Evolutionary conservation across 2,113 vertebrate genomes (phyloP).

Genomic region (Thryonomys swinderianus): DNA sequence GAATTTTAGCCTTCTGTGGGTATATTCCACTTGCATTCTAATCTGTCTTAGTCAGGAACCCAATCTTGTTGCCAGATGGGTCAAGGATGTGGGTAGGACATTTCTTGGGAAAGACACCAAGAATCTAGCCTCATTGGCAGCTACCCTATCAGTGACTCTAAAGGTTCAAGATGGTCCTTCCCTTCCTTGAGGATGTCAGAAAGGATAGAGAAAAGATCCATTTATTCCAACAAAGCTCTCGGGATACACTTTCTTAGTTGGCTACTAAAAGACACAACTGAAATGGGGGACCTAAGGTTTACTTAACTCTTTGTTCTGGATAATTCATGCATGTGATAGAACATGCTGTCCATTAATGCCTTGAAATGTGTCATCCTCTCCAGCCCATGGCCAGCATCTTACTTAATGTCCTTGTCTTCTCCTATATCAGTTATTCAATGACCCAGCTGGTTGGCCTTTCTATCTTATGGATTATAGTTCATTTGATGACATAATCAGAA

Average conservation of each 20-base stretch:
- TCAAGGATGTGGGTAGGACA: not conserved
- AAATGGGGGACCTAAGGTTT: not conserved
- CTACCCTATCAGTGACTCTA: not conserved
- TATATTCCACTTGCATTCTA: not conserved
- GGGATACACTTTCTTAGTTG: not conserved
- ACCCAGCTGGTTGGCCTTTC: not conserved
- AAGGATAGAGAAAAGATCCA: not conserved
- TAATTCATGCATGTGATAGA: not conserved
- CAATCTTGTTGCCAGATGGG: not conserved
- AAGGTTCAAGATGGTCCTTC: not conserved
- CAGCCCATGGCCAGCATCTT: fast-evolving
- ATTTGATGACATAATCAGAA: not conserved
- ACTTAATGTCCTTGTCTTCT: not conserved
- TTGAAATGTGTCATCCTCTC: not conserved
- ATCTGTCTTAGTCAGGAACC: not conserved
- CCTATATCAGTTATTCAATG: fast-evolving
- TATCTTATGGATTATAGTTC: not conserved
- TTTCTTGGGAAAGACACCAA: not conserved
- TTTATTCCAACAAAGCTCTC: not conserved
- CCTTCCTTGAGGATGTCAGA: not conserved
- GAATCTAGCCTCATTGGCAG: no score
- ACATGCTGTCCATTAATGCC: not conserved
- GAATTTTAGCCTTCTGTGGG: not conserved
- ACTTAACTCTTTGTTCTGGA: not conserved
- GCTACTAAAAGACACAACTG: not conserved